phyloP scores from a whole-genome alignment of 2,888 invertebrate genomes.

The Eucera pruinosa region DNA sequence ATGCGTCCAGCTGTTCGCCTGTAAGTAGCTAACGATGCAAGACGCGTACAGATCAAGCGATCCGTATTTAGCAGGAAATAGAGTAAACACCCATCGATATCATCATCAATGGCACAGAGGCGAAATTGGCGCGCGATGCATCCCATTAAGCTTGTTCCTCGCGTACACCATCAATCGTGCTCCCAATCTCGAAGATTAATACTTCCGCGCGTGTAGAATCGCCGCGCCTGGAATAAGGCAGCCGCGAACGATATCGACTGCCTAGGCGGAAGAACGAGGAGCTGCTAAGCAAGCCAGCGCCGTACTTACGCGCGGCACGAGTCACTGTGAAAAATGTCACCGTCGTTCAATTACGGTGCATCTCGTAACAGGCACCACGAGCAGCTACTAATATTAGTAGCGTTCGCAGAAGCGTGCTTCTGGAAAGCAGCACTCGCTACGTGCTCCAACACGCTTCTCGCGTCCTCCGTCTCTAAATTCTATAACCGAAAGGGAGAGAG shows the following conservation, averaged over 20 bases:
- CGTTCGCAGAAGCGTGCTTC: constrained; percentile 62
- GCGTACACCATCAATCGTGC: constrained; percentile 56
- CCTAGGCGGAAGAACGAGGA: background rate
- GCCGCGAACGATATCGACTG: background rate
- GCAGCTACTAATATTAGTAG: constrained; percentile 61
- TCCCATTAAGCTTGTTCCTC: constrained; percentile 47
- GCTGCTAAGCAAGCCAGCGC: constrained; percentile 43
- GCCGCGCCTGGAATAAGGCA: constrained; percentile 12
- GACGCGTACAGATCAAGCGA: background rate
- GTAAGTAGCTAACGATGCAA: constrained; percentile 7
- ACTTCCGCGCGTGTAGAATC: constrained; percentile 24
- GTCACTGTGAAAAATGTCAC: constrained; percentile 49
- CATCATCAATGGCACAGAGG: constrained; percentile 24
- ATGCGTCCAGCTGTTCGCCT: too few species aligned
- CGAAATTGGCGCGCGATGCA: constrained; percentile 1
- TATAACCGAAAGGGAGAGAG: too few species aligned
- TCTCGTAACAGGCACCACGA: constrained; percentile 37
- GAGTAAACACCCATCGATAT: constrained; percentile 41
- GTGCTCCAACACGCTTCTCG: constrained; percentile 9
- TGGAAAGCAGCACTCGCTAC: constrained; percentile 43
- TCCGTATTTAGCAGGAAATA: constrained; percentile 15
- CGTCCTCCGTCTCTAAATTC: constrained; percentile 5
- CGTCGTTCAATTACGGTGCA: constrained; percentile 55
- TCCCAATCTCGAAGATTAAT: constrained; percentile 47
- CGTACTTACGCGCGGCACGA: too few species aligned